These are phyloP conservation scores for Nesidiocoris tenuis DNA, from an alignment of 2,888 invertebrate genomes.

Conservation along the genomic window DNA sequence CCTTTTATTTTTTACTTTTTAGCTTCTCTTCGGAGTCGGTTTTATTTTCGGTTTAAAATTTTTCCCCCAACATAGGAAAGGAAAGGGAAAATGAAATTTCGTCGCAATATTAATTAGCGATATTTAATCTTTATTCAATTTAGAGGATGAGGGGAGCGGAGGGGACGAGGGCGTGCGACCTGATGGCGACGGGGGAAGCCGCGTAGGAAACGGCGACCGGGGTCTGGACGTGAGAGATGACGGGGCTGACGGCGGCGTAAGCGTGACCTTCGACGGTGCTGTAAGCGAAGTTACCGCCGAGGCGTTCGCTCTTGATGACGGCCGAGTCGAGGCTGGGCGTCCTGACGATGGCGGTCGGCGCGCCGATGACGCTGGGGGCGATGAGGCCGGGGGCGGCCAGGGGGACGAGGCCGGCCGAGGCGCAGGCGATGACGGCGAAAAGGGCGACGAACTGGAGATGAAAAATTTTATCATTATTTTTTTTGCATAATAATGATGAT, in stretches of 20 bases:
- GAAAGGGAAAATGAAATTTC: too few species aligned
- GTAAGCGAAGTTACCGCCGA: conserved; percentile 61
- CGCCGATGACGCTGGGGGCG: conserved; percentile 50
- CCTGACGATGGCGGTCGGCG: conserved; percentile 54
- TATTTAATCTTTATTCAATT: neutral
- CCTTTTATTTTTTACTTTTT: too few species aligned
- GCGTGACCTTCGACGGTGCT: conserved; percentile 59
- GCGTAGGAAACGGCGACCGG: conserved; percentile 55
- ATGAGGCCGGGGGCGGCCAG: conserved; percentile 50
- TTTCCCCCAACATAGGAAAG: too few species aligned
- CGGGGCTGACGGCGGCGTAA: conserved; percentile 56
- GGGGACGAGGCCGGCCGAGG: conserved; percentile 49
- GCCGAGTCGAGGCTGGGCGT: conserved; percentile 59
- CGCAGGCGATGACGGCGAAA: conserved; percentile 42
- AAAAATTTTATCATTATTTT: too few species aligned
- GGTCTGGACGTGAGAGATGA: conserved; percentile 54
- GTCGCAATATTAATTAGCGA: too few species aligned
- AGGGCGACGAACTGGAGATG: conserved; percentile 38
- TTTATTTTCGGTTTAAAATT: too few species aligned
- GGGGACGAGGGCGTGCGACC: conserved; percentile 37
- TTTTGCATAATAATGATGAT: too few species aligned
- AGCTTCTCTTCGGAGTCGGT: too few species aligned
- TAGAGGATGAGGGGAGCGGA: conserved; percentile 38
- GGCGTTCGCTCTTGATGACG: conserved; percentile 58
- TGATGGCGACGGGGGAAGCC: conserved; percentile 51